Percentiles rank a stretch among this genome's conserved stretches.
phyloP scores from a whole-genome alignment of 1,140 invertebrate species.

The Bathynomus jamesi region DNA sequence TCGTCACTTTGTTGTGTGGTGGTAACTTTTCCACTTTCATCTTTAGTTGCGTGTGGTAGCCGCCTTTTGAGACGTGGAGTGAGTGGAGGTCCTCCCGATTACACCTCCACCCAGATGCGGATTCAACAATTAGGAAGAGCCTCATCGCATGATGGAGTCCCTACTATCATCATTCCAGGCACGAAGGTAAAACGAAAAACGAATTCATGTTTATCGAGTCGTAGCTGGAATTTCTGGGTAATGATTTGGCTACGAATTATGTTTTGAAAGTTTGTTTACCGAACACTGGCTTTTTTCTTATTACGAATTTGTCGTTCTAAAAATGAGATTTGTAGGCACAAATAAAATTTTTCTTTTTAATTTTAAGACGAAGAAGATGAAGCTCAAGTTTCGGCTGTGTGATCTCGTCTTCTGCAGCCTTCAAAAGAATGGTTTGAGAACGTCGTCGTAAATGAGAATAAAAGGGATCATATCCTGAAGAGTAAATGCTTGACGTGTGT shows the following conservation, averaged over 20 bases:
- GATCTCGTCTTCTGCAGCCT: too few species aligned
- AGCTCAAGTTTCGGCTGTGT: background rate
- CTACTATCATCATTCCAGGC: background rate
- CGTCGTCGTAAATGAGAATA: too few species aligned
- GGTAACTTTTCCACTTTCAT: too few species aligned
- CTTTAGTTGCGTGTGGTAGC: background rate
- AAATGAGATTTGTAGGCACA: background rate
- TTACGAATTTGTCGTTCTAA: background rate
- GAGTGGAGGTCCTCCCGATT: constrained; percentile 53
- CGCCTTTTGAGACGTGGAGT: constrained; percentile 20
- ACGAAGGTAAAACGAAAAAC: background rate
- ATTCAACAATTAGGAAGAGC: constrained; percentile 67
- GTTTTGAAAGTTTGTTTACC: background rate
- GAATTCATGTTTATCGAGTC: too few species aligned
- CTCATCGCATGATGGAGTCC: constrained; percentile 73
- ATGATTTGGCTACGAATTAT: too few species aligned
- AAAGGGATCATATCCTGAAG: too few species aligned
- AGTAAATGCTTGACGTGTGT: too few species aligned
- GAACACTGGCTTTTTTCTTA: background rate
- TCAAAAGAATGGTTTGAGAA: too few species aligned
- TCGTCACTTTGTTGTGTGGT: too few species aligned
- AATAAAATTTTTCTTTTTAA: background rate
- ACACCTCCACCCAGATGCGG: constrained; percentile 69
- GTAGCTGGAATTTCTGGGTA: too few species aligned
- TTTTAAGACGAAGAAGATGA: background rate